Percentiles rank a stretch among this genome's conserved stretches.
These are phyloP conservation scores for Hyles euphorbiae DNA, from an alignment of 1,140 invertebrate genomes.

Conservation along the genomic window DNA sequence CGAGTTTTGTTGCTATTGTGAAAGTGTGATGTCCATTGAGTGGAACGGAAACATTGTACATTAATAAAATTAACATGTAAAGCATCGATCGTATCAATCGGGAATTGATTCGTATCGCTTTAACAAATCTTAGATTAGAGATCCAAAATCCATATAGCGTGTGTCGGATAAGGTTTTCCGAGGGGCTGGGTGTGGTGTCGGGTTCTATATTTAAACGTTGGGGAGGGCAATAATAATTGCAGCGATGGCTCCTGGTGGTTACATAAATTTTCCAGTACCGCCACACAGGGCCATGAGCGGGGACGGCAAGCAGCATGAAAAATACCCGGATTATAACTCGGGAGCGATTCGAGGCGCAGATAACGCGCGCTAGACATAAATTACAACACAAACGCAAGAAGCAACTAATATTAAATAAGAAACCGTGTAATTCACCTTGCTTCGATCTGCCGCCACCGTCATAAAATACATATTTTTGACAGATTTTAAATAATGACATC, in stretches of 20 bases:
- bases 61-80: no score
- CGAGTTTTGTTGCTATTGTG: no score
- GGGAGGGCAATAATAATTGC: slow-evolving; percentile 56
- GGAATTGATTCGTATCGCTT: no score
- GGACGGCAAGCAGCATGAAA: slow-evolving; percentile 57
- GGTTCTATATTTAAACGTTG: slow-evolving; percentile 1
- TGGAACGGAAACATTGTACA: no score
- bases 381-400: slow-evolving; percentile 68
- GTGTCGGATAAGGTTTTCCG: background rate
- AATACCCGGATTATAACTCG: slow-evolving; percentile 71
- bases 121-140: no score
- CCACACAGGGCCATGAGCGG: slow-evolving; percentile 30
- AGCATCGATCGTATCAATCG: no score
- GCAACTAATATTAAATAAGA: slow-evolving; percentile 74
- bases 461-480: slow-evolving; percentile 73
- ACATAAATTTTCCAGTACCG: slow-evolving; percentile 62
- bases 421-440: slow-evolving; percentile 70
- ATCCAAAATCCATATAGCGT: no score
- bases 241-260: slow-evolving; percentile 41
- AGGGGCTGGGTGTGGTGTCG: background rate
- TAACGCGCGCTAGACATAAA: slow-evolving; percentile 69
- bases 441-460: slow-evolving; percentile 51
- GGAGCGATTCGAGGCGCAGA: slow-evolving; percentile 63
- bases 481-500: slow-evolving; percentile 73
- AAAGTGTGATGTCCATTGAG: no score